Evolutionary conservation across 2,113 vertebrate species (phyloP).

Genomic region (Eudyptes chrysolophus): DNA sequence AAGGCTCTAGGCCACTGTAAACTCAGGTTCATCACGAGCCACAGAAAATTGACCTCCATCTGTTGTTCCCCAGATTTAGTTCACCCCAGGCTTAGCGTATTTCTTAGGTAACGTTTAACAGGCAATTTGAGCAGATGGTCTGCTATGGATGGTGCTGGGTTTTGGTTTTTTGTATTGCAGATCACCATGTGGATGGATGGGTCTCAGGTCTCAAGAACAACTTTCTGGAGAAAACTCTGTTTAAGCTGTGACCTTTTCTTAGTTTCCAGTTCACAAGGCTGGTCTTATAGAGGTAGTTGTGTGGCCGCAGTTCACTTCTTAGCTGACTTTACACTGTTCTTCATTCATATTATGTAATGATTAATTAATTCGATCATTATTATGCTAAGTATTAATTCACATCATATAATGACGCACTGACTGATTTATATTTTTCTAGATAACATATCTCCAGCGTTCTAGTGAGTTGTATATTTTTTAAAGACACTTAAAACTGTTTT

Average conservation of each 20-base stretch:
- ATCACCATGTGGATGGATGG: not conserved
- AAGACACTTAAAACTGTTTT: not conserved
- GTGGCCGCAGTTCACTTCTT: not conserved
- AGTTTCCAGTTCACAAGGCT: not conserved
- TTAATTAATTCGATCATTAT: not conserved
- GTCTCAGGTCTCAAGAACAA: not conserved
- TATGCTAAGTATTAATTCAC: not conserved
- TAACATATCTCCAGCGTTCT: not conserved
- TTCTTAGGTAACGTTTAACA: not conserved
- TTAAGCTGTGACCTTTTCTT: not conserved
- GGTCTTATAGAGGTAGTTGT: not conserved
- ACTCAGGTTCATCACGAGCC: not conserved
- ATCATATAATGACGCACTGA: not conserved
- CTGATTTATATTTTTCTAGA: not conserved
- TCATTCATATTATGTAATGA: not conserved
- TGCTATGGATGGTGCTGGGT: not conserved
- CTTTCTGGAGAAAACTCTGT: not conserved
- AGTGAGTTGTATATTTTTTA: not conserved
- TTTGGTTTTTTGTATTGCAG: not conserved
- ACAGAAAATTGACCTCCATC: slow-evolving; percentile 41
- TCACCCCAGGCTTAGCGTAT: not conserved
- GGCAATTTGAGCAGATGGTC: slow-evolving; percentile 35
- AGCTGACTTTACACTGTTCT: not conserved
- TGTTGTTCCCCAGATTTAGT: slow-evolving; percentile 29
- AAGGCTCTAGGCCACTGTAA: slow-evolving; percentile 1